A percentile compares a stretch with the other conserved stretches of the same genome.
phyloP scores from a whole-genome alignment of 2,888 invertebrate genomes.

The Cactoblastis cactorum region DNA sequence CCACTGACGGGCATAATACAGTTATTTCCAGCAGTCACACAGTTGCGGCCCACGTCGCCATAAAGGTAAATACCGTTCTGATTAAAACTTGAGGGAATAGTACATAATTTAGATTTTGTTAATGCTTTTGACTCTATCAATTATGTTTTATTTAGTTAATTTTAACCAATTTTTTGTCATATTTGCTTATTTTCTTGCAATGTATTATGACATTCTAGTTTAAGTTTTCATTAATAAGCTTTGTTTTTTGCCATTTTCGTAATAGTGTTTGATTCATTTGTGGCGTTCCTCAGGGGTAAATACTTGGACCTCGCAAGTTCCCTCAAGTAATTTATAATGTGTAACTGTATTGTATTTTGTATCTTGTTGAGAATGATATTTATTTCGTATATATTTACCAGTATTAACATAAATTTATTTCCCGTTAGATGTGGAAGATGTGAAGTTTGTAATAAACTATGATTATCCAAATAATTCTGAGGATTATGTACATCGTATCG shows the following conservation, averaged over 20 bases:
- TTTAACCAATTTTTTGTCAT: not conserved
- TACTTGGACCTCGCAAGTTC: slow-evolving; percentile 18
- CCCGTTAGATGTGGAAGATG: slow-evolving; percentile 96
- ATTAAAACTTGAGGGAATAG: slow-evolving; percentile 36
- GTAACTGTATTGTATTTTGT: too few relatives aligned
- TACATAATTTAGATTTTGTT: slow-evolving; percentile 20
- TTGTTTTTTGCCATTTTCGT: not conserved
- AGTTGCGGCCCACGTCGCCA: slow-evolving; percentile 23
- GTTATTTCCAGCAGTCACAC: slow-evolving; percentile 67
- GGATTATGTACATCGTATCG: slow-evolving; percentile 98
- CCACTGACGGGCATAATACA: slow-evolving; percentile 77
- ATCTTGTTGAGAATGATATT: slow-evolving; percentile 15
- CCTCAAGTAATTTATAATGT: slow-evolving; percentile 18
- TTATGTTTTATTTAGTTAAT: not conserved
- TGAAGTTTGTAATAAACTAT: slow-evolving; percentile 99
- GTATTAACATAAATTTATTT: slow-evolving; percentile 15
- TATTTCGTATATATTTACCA: not conserved
- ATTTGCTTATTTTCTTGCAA: not conserved
- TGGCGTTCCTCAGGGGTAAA: slow-evolving; percentile 20
- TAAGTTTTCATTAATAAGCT: not conserved
- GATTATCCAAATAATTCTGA: slow-evolving; percentile 98
- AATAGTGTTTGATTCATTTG: not conserved
- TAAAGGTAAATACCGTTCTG: slow-evolving; percentile 58
- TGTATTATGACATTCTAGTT: not conserved
- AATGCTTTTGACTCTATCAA: slow-evolving; percentile 22